Evolutionary conservation across 2,113 vertebrate genomes (phyloP), one percentile per base, ranked within the genome.

Genomic region (Stigmatopora argus): DNA sequence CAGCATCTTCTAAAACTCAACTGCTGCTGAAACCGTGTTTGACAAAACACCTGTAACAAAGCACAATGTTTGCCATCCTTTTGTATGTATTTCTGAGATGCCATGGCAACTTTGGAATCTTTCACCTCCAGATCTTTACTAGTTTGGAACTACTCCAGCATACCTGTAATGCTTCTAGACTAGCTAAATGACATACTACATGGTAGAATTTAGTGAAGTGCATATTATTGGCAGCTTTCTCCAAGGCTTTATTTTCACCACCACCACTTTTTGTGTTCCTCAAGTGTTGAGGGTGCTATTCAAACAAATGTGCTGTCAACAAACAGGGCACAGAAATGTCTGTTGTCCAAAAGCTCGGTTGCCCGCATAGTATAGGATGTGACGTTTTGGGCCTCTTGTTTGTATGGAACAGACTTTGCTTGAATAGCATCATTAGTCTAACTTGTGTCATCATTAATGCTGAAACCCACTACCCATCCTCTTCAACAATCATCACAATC

Each of bases 21-120:
- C 78, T 74, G 71, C 73, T 67, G 71, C 75, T 67, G 67, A 72
- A 83, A 87, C 78, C 70, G 79, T 77, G 78, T 79, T 77, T 75
- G 70, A 67, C 58, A 62, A 78, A 81, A 74, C 6, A 62, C n/a
- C 35, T 26, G 12, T 12, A 60, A 72, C n/a, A 67, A 67, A 73
- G 83, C 55, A 71, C 74, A 78, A 76, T 68, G 70, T 84, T 80
- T 69, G 66, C 64, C 64, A 74, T 77, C 58, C 23, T 69, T 64
- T 60, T 52, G 55, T 45, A 26, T 71, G 64, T 64, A 46, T 56
- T 47, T 55, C 62, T 19, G 80, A 89, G 86, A 84, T 89, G 88
- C 88, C 88, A 90, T 90, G 88, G 89, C 89, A 90, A 80, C 87
- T 89, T 90, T 85, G 84, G 66, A 84, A 74, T 79, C 81, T 81